Evolutionary conservation across 2,888 invertebrate species (phyloP), one percentile per base, ranked within the genome.

Genomic region (Dyspetes luteomarginatus): DNA sequence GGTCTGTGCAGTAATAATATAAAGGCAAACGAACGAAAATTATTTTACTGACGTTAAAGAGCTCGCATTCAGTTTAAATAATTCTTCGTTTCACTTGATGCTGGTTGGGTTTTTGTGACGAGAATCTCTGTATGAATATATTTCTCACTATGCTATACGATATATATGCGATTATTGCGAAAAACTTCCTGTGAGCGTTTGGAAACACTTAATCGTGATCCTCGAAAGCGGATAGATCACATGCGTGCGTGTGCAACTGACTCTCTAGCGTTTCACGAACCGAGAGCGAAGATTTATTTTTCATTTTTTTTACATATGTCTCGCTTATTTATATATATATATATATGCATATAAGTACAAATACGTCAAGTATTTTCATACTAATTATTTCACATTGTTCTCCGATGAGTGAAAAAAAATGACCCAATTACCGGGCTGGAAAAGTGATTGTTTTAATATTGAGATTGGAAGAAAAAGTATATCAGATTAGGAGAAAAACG

Each of bases 241-340:
- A 65, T 71, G 79, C 72, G 67, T 71, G 75, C 71, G 60, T 52
- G 65, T 85, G 83, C 83, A 85, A 56, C 74, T 72, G 15, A 64
- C 72, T 64, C 91, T 64, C 91, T 82, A 81, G 90, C 69, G 30
- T 89, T 83, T 74, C 88, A 84, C 45, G 88, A 62, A 85, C 87
- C 85, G 92, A 90, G 89, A 81, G 85, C 87, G 85, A 84, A 89
- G 88, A 84, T 88, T 88, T 56, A 48, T 71, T 82, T 72, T 36
- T 17, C 26, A n/a, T 26, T 52, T 43, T 50, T 60, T 48, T 36
- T 36, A 12, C 36, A 36, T 36, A 36, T 7, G 36, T 12, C 36
- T 36, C 7, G 9, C 36, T 36, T 7, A 48, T 48, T 17, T 45
- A 45, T 48, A 48, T 48, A 17, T 17, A 48, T 5, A 15, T 12